These are phyloP conservation scores for Agriopis marginaria DNA, from an alignment of 2,888 invertebrate species.

Conservation along the genomic window DNA sequence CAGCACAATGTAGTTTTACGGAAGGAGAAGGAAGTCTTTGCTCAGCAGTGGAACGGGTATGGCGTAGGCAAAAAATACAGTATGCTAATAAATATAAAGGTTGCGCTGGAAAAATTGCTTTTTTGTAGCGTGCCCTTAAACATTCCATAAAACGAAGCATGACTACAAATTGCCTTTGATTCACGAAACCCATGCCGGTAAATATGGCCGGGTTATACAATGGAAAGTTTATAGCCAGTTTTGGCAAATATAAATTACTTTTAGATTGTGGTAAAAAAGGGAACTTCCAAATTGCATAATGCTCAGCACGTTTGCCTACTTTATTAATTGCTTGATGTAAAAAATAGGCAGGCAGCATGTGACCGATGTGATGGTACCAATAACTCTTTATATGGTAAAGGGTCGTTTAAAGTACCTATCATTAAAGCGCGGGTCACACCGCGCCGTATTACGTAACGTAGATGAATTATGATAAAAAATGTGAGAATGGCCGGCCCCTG, in stretches of 20 bases:
- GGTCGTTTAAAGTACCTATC: conserved; percentile 52
- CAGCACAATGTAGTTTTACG: background rate
- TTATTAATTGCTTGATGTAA: conserved; percentile 38
- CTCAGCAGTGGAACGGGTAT: background rate
- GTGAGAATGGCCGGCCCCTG: conserved; percentile 64
- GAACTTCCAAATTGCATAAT: conserved; percentile 32
- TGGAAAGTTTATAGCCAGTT: conserved; percentile 38
- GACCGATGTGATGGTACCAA: conserved; percentile 49
- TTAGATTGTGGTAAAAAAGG: conserved; percentile 31
- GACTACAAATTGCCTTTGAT: conserved; percentile 30
- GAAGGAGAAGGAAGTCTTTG: background rate
- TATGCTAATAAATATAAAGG: background rate
- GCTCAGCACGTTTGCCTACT: conserved; percentile 24
- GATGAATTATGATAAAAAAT: conserved; percentile 61
- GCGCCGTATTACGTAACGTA: conserved; percentile 52
- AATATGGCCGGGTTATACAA: conserved; percentile 27
- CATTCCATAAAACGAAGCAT: conserved; percentile 35
- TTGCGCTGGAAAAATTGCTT: background rate
- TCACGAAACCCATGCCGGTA: conserved; percentile 21
- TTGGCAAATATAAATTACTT: conserved; percentile 35
- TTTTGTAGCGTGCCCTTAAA: conserved; percentile 38
- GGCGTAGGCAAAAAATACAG: background rate
- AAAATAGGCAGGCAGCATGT: conserved; percentile 35
- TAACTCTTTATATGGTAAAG: conserved; percentile 60
- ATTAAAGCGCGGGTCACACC: conserved; percentile 42